These are phyloP conservation scores for Oryctolagus cuniculus DNA, from an alignment of 2,113 vertebrate genomes.

Conservation along the genomic window mOryCun1.1 NC_091433.1:128549001-128549500, in stretches of 20 bases:
- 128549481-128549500: not conserved
- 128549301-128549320: not conserved
- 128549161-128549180: not conserved
- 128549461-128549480: not conserved
- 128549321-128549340: conserved; percentile 11
- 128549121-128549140: not conserved
- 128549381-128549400: not conserved
- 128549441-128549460: conserved; percentile 44
- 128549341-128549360: conserved; percentile 46
- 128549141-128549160: not conserved
- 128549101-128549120: conserved; percentile 9
- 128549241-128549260: not conserved
- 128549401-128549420: conserved; percentile 49
- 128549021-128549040: not conserved
- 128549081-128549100: not conserved
- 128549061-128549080: not conserved
- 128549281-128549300: conserved; percentile 16
- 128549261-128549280: conserved; percentile 32
- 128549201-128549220: not conserved
- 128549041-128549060: not conserved
- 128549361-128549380: conserved; percentile 27
- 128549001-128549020: conserved; percentile 8
- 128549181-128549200: not conserved
- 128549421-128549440: conserved; percentile 14
- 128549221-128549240: not conserved